Evolutionary conservation across 2,113 vertebrate species (phyloP).

Genomic region (Campylomormyrus tamandua): DNA sequence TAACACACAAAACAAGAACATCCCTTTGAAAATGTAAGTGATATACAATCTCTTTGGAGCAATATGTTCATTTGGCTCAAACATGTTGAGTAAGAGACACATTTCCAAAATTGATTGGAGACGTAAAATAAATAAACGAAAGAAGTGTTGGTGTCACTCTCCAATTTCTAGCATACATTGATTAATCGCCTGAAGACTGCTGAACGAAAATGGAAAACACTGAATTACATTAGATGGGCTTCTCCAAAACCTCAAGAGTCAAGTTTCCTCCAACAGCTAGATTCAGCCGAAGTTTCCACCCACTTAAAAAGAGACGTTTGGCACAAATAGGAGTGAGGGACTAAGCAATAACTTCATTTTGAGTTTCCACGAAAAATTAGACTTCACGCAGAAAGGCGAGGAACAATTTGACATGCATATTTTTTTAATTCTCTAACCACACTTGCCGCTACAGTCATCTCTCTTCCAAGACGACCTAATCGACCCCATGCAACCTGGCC

Average conservation of each 20-base stretch:
- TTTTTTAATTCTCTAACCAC: not conserved
- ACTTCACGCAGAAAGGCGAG: not conserved
- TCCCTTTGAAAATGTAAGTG: not conserved
- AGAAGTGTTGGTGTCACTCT: not conserved
- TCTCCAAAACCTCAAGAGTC: not conserved
- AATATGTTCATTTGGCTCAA: not conserved
- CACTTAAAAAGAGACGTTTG: not conserved
- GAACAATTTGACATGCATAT: not conserved
- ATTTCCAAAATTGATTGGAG: not conserved
- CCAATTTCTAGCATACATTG: not conserved
- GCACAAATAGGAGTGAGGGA: not conserved
- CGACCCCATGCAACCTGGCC: not conserved
- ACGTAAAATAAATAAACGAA: not conserved
- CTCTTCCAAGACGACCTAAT: not conserved
- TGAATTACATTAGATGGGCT: not conserved
- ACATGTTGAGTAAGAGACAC: not conserved
- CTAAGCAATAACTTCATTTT: not conserved
- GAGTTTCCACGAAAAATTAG: not conserved
- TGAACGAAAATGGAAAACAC: not conserved
- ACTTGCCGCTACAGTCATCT: not conserved
- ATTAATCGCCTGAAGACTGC: not conserved
- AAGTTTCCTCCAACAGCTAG: not conserved
- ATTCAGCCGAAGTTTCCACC: not conserved
- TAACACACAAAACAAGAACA: not conserved
- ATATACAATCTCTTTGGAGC: not conserved